Percentiles rank a stretch among this genome's conserved stretches.
These are phyloP conservation scores for Vicugna pacos DNA, from an alignment of 2,113 vertebrate species.

Conservation along the genomic window DNA sequence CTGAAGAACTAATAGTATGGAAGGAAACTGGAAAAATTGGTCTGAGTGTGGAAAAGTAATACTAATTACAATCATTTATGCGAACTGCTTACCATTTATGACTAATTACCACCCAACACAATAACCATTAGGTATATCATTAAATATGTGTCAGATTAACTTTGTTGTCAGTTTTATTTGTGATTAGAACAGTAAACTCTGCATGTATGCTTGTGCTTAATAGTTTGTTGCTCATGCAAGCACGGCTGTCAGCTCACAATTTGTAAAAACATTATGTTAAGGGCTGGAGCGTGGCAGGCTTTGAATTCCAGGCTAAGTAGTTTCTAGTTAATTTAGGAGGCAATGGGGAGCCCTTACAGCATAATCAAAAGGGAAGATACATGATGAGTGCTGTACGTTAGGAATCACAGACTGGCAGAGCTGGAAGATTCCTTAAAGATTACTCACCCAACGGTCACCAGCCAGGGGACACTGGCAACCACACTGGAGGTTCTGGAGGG, in stretches of 20 bases:
- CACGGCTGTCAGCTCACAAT: conserved; percentile 75
- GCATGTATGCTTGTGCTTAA: conserved; percentile 79
- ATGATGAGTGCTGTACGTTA: conserved; percentile 71
- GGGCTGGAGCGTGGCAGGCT: conserved; percentile 71
- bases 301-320: conserved; percentile 80
- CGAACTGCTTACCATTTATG: conserved; percentile 81
- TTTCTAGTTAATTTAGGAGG: conserved; percentile 80
- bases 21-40: conserved; percentile 80
- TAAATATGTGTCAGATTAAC: conserved; percentile 82
- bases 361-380: conserved; percentile 71
- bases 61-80: conserved; percentile 83
- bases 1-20: conserved; percentile 77
- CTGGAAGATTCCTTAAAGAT: conserved; percentile 69
- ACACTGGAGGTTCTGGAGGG: background rate
- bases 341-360: conserved; percentile 78
- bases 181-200: conserved; percentile 81
- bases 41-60: conserved; percentile 76
- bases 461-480: conserved; percentile 38
- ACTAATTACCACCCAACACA: conserved; percentile 82
- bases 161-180: conserved; percentile 83
- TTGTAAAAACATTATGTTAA: conserved; percentile 70
- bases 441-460: conserved; percentile 46
- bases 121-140: conserved; percentile 82
- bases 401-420: conserved; percentile 70
- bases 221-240: conserved; percentile 84